phyloP scores from a whole-genome alignment of 2,113 vertebrate species.

The Neodontobutis hainanensis region DNA sequence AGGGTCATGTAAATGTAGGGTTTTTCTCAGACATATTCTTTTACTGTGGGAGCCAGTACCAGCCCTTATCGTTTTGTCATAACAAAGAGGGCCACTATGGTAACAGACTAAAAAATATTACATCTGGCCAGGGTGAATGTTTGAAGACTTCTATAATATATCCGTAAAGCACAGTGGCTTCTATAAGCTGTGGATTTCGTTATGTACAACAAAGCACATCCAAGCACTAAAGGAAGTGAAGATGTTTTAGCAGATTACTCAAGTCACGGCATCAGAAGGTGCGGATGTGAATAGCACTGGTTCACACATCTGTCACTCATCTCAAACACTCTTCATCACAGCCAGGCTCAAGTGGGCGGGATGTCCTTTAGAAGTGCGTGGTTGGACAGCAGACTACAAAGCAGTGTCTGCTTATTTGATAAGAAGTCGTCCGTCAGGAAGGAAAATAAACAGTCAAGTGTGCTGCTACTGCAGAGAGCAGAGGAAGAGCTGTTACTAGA shows the following conservation, averaged over 20 bases:
- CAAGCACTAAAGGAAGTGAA: neutral
- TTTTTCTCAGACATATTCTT: neutral
- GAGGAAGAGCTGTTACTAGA: slow-evolving; percentile 79
- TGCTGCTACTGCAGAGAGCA: slow-evolving; percentile 70
- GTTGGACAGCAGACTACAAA: slow-evolving; percentile 65
- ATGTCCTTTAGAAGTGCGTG: slow-evolving; percentile 57
- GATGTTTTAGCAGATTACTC: neutral
- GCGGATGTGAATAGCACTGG: slow-evolving; percentile 18
- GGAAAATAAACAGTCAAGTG: slow-evolving; percentile 79
- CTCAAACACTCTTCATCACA: slow-evolving; percentile 6
- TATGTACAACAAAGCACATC: slow-evolving; percentile 5
- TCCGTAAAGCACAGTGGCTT: neutral
- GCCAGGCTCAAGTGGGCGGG: slow-evolving; percentile 53
- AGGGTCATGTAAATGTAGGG: no score
- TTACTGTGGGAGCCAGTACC: slow-evolving; percentile 30
- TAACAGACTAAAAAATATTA: slow-evolving; percentile 47
- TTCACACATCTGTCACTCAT: slow-evolving; percentile 33
- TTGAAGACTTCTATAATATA: slow-evolving; percentile 3
- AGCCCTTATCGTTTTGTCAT: slow-evolving; percentile 59
- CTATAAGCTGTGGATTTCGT: neutral
- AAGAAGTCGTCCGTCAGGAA: slow-evolving; percentile 81
- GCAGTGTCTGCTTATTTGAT: slow-evolving; percentile 82
- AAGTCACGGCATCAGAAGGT: neutral
- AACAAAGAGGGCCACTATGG: slow-evolving; percentile 50
- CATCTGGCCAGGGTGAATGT: slow-evolving; percentile 35